These are phyloP conservation scores for Xenopus borealis DNA, from an alignment of 2,113 vertebrate species.

Conservation along the genomic window DNA sequence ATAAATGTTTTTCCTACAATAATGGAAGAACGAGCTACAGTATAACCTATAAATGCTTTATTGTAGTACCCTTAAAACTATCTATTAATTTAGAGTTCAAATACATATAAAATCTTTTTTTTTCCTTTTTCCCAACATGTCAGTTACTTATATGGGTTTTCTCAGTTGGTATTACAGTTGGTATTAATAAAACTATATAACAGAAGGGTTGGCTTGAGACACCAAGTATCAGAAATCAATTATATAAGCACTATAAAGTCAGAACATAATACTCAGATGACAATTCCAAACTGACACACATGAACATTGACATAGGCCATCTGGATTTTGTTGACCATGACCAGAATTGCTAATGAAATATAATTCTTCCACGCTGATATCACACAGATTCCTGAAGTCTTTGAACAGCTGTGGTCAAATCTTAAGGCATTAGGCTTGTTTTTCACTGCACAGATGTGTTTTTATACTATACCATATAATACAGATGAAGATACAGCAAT, in stretches of 20 bases:
- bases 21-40: too few relatives aligned
- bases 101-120: too few relatives aligned
- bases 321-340: constrained; percentile 43
- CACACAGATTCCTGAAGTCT: constrained; percentile 25
- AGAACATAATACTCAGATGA: constrained; percentile 35
- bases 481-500: too few relatives aligned
- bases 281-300: constrained; percentile 43
- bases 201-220: background rate
- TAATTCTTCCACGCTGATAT: constrained; percentile 43
- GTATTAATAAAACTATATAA: too few relatives aligned
- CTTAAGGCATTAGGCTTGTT: constrained; percentile 19
- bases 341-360: constrained; percentile 38
- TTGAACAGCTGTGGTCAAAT: constrained; percentile 40
- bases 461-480: background rate
- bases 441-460: constrained; percentile 28
- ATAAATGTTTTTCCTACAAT: too few relatives aligned
- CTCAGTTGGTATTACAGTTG: too few relatives aligned
- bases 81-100: too few relatives aligned
- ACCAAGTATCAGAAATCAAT: constrained; percentile 29
- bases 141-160: too few relatives aligned
- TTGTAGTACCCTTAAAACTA: too few relatives aligned
- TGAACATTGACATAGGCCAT: constrained; percentile 36
- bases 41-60: too few relatives aligned
- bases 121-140: too few relatives aligned
- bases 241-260: constrained; percentile 33